These are phyloP conservation scores for Schizopygopsis pylzovi DNA, from an alignment of 2,797 vertebrate genomes.

Conservation along the genomic window DNA sequence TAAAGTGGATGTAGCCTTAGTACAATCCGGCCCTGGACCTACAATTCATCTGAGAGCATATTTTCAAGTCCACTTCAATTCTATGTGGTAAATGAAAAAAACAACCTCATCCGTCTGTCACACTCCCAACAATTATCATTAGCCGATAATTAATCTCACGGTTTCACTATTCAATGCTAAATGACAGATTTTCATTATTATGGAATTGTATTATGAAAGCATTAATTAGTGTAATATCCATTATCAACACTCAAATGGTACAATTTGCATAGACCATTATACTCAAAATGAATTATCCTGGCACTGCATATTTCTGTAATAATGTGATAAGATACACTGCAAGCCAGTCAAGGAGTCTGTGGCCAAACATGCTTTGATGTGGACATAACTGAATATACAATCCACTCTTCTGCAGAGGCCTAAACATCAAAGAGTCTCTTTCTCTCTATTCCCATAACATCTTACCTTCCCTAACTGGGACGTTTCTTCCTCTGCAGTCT, in stretches of 20 bases:
- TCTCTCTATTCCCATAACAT: neutral
- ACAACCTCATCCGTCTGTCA: neutral
- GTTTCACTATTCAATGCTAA: neutral
- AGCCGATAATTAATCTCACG: neutral
- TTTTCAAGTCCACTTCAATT: neutral
- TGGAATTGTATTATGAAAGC: neutral
- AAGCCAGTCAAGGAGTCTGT: neutral
- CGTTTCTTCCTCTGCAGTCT: neutral
- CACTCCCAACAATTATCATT: neutral
- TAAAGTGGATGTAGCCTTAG: neutral
- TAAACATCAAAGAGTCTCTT: constrained; percentile 33
- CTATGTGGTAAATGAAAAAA: neutral
- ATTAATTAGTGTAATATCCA: constrained; percentile 17
- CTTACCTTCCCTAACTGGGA: constrained; percentile 13
- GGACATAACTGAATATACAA: constrained; percentile 6
- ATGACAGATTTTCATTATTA: constrained; percentile 18
- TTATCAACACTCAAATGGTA: neutral
- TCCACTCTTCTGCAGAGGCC: neutral
- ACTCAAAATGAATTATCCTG: constrained; percentile 10
- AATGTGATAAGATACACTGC: constrained; percentile 8
- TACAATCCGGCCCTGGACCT: neutral
- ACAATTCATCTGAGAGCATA: neutral
- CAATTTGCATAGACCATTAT: neutral
- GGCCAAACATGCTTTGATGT: constrained; percentile 26
- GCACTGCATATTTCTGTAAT: neutral